Evolutionary conservation across 2,113 vertebrate genomes (phyloP), one percentile per base, ranked within the genome.

Genomic region (Coreoperca whiteheadi): DNA sequence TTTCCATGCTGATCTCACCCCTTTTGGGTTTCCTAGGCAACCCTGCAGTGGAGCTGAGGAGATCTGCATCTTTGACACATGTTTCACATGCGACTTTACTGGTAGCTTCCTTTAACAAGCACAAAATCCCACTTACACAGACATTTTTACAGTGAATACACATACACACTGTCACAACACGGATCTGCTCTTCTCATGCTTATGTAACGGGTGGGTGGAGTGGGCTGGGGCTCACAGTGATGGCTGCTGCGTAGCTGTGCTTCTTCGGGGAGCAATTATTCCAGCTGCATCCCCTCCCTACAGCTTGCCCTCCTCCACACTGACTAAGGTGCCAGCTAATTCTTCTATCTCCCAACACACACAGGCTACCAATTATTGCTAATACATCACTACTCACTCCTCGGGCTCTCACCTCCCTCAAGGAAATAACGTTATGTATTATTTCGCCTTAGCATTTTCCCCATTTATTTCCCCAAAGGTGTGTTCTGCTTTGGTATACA

Each of bases 181-280:
- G 86, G 81, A 87, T 83, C 53, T 82, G 69, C 81, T 83, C 83
- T 83, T 73, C 83, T 76, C 65, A 11, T 71, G 79, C 70, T 93
- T 93, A 94, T 67, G 64, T 93, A 94, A 93, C 41, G 23, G 64
- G 92, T 93, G 91, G 93, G 92, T 92, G 92, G 92, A 87, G 91
- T 91, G 88, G 92, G 91, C 76, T 53, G 25, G 66, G 70, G 48
- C 66, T 84, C 53, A 85, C 75, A 37, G 81, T 41, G 69, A 85
- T 84, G 86, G 56, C 72, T 77, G 81, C 88, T 82, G 72, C 90
- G 88, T 87, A 81, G 90, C 87, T 78, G 50, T 56, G 84, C 63
- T 78, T 89, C 88, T 91, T 77, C 69, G 73, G 83, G 71, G 74
- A 91, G 81, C 2, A 69, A 91, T 92, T 92, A 92, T 85, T 91